Evolutionary conservation across 2,797 vertebrate species (phyloP).

Genomic region (Euphonia xanthogaster): DNA sequence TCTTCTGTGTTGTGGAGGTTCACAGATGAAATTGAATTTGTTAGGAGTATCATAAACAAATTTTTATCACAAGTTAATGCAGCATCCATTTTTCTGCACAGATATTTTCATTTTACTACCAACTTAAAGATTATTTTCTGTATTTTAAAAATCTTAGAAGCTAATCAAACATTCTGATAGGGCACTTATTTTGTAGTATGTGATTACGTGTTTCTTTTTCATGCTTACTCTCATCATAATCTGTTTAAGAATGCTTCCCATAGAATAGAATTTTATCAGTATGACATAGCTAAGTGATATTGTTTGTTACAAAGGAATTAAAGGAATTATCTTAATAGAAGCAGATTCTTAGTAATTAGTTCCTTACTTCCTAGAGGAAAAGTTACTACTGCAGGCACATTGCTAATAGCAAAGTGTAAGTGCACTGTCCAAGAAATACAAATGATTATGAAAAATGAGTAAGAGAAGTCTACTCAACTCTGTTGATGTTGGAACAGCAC

Average conservation of each 20-base stretch:
- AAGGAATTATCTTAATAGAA: conserved; percentile 2
- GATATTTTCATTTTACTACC: not conserved
- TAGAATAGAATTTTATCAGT: not conserved
- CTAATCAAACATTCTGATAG: not conserved
- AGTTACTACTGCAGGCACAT: conserved; percentile 12
- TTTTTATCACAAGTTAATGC: not conserved
- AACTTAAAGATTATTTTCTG: not conserved
- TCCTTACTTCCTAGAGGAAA: conserved; percentile 34
- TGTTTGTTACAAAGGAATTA: not conserved
- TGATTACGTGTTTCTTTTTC: not conserved
- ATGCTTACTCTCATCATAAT: not conserved
- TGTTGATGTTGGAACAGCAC: conserved; percentile 59
- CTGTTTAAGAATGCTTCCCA: not conserved
- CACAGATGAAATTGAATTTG: not conserved
- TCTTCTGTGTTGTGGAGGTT: not conserved
- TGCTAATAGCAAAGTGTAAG: conserved; percentile 25
- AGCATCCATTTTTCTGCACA: not conserved
- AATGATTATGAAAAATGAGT: conserved; percentile 60
- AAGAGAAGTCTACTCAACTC: conserved; percentile 40
- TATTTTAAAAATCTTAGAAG: not conserved
- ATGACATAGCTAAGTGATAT: not conserved
- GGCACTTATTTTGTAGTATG: not conserved
- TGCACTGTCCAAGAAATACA: conserved; percentile 55
- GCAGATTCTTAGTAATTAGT: conserved; percentile 35
- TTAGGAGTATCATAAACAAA: not conserved